A percentile compares a stretch with the other conserved stretches of the same genome.
Evolutionary conservation across 2,113 vertebrate genomes (phyloP).

Genomic region (Dicaeum eximium): DNA sequence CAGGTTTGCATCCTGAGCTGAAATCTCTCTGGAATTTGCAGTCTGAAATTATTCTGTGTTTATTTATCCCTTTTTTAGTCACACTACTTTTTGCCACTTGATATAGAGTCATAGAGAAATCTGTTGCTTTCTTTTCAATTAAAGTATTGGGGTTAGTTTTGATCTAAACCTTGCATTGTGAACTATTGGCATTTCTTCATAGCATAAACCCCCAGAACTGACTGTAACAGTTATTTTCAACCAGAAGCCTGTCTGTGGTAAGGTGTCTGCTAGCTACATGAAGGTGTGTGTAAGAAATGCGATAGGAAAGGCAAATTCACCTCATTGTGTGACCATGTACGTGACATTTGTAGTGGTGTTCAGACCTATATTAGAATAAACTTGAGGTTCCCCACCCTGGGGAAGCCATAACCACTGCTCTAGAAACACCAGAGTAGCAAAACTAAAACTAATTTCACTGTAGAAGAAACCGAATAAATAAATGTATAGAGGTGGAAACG

Average conservation of each 20-base stretch:
- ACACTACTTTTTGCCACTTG: neutral
- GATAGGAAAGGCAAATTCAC: neutral
- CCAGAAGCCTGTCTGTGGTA: neutral
- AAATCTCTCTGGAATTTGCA: neutral
- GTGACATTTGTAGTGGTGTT: neutral
- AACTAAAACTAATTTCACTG: neutral
- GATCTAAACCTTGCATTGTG: neutral
- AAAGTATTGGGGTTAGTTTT: neutral
- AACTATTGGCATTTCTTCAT: neutral
- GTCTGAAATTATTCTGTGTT: neutral
- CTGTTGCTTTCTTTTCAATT: neutral
- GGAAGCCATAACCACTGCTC: neutral
- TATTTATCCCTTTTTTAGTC: neutral
- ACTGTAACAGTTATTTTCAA: neutral
- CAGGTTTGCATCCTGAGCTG: neutral
- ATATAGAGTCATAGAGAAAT: neutral
- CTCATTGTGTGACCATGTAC: neutral
- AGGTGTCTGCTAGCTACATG: neutral
- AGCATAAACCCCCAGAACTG: neutral
- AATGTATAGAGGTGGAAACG: neutral
- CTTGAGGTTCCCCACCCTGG: accelerated
- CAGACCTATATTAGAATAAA: neutral
- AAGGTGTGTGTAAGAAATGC: neutral
- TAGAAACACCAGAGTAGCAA: neutral
- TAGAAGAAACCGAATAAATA: neutral